Base-by-base conservation (phyloP, 2,113 vertebrate genomes). In the Zapus hudsonius region DNA sequence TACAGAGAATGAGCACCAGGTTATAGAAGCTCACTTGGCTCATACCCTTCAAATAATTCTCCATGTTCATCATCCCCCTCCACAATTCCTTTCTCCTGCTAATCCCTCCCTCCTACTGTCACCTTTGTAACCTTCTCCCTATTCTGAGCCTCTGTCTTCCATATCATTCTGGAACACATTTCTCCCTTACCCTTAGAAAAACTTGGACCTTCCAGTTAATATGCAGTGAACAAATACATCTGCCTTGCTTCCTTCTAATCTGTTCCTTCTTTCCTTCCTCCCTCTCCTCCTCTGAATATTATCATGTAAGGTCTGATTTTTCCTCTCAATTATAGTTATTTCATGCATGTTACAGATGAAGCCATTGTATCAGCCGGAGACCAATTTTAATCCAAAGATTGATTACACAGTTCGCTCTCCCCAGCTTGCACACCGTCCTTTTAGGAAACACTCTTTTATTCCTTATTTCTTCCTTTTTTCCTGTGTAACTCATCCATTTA, bases 361-460 rank as follows among this genome's bases (percentile, higher is more conserved):
- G 22, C 67, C 25, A 22, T 95, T 84, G 42, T 29, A 89, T n/a
- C 92, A 96, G 80, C 63, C 52, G 22, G 84, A 95, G 79, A 92
- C 83, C 86, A 83, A 82, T 97, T 96, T 95, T 81, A 86, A 82
- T 95, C 93, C 64, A 47, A 91, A 92, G 79, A 40, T 8, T 98
- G 93, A 94, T 94, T 93, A 95, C 93, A 81, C 72, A 63, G 82
- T 82, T 93, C 91, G 67, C 89, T 72, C 90, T 59, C 63, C 40
- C 11, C 67, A 7, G 91, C 86, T 61, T 22, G 52, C 38, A 12
- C 87, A 74, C 84, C 19, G 42, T 44, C 52, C n/a, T n/a, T n/a
- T n/a, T n/a, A n/a, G n/a, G n/a, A n/a, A n/a, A n/a, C n/a, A n/a
- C n/a, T n/a, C 61, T 47, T 72, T 25, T 29, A 27, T 27, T 75